phyloP scores from a whole-genome alignment of 2,888 invertebrate genomes.

The Drosophila cognata region DNA sequence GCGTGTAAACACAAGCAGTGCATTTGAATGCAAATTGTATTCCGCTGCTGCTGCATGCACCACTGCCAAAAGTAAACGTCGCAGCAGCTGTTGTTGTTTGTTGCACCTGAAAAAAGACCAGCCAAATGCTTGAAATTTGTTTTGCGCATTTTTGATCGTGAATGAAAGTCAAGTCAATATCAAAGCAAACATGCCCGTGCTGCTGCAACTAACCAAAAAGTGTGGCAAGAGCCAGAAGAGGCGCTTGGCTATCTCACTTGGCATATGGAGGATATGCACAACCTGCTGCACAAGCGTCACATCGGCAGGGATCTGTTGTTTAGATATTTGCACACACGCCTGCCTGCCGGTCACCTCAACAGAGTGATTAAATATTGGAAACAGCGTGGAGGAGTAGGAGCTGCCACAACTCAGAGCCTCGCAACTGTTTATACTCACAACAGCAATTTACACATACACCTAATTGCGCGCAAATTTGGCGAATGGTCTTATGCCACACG shows the following conservation, averaged over 20 bases:
- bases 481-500: slow-evolving; percentile 73
- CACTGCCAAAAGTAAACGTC: slow-evolving; percentile 41
- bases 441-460: slow-evolving; percentile 78
- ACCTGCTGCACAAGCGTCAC: slow-evolving; percentile 86
- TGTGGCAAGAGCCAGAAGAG: slow-evolving; percentile 83
- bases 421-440: not conserved
- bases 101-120: not conserved
- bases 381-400: slow-evolving; percentile 39
- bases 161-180: slow-evolving; percentile 68
- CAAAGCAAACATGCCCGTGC: slow-evolving; percentile 60
- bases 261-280: slow-evolving; percentile 85
- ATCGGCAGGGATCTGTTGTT: slow-evolving; percentile 87
- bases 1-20: slow-evolving; percentile 61
- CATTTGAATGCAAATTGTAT: slow-evolving; percentile 57
- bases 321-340: slow-evolving; percentile 86
- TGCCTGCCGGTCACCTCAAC: slow-evolving; percentile 83
- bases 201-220: slow-evolving; percentile 71
- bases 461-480: too few species aligned
- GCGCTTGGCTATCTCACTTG: slow-evolving; percentile 86
- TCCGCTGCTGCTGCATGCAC: slow-evolving; percentile 28
- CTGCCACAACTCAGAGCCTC: not conserved
- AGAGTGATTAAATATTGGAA: slow-evolving; percentile 85
- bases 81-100: slow-evolving; percentile 10
- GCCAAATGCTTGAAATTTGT: slow-evolving; percentile 11
- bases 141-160: slow-evolving; percentile 1